phyloP scores from a whole-genome alignment of 2,888 invertebrate genomes.

The Crossocerus cetratus region DNA sequence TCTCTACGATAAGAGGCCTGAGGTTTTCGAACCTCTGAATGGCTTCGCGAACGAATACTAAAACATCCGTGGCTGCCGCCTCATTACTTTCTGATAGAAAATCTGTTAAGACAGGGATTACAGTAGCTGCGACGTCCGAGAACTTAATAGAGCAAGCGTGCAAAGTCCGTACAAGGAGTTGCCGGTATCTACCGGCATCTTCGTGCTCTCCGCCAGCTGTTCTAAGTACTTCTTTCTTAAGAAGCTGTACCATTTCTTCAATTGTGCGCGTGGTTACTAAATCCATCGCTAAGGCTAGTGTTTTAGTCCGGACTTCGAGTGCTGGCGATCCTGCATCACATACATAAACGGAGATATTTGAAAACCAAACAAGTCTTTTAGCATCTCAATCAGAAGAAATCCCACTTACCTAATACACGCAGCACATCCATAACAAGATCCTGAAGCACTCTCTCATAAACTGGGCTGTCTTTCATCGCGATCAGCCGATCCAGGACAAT shows the following conservation, averaged over 20 bases:
- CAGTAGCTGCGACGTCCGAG: conserved; percentile 95
- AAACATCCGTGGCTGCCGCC: conserved; percentile 94
- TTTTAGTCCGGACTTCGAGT: conserved; percentile 94
- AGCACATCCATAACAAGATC: conserved; percentile 98
- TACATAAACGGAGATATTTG: neutral
- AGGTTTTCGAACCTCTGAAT: conserved; percentile 93
- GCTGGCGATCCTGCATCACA: conserved; percentile 82
- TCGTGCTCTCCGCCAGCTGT: conserved; percentile 94
- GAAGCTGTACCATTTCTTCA: conserved; percentile 94
- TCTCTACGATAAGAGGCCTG: conserved; percentile 88
- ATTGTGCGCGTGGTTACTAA: conserved; percentile 94
- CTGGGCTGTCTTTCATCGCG: conserved; percentile 89
- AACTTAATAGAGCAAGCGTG: conserved; percentile 97
- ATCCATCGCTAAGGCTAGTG: conserved; percentile 90
- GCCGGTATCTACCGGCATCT: conserved; percentile 96
- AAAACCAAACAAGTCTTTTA: neutral
- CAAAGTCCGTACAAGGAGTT: conserved; percentile 95
- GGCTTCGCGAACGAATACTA: conserved; percentile 97
- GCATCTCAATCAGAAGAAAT: neutral
- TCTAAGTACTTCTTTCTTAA: conserved; percentile 95
- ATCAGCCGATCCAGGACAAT: conserved; percentile 97
- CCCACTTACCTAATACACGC: conserved; percentile 86
- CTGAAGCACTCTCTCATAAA: conserved; percentile 90
- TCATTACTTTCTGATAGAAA: conserved; percentile 94
- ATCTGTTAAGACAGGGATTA: conserved; percentile 96